These are phyloP conservation scores for Argyra leucocephala DNA, from an alignment of 2,888 invertebrate species.

Conservation along the genomic window DNA sequence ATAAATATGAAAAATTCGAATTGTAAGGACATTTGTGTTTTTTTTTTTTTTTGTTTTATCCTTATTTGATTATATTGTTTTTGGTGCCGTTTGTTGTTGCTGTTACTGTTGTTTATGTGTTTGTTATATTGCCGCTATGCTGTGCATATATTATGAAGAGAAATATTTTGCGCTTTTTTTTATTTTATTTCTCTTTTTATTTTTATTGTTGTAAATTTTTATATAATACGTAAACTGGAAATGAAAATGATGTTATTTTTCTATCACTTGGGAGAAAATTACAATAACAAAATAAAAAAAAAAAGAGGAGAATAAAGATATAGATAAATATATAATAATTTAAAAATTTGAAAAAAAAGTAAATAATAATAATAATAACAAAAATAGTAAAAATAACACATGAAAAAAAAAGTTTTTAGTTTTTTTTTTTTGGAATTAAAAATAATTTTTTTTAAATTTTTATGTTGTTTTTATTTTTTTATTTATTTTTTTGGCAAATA, in stretches of 20 bases:
- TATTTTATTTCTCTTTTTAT: not conserved
- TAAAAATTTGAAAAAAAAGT: not conserved
- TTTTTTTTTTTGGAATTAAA: not conserved
- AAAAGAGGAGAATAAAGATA: not conserved
- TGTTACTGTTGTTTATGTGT: no score
- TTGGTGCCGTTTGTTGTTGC: no score
- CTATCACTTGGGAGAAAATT: not conserved
- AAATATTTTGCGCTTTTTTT: not conserved
- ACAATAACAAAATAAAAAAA: not conserved
- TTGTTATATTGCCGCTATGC: no score
- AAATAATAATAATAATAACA: not conserved
- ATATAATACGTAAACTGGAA: slow-evolving; percentile 1
- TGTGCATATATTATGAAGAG: no score
- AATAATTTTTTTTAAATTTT: not conserved
- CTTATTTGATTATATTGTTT: no score
- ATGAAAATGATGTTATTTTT: not conserved
- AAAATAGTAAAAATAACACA: not conserved
- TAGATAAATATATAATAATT: no score
- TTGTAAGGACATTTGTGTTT: no score
- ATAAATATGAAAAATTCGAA: no score
- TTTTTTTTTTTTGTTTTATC: no score
- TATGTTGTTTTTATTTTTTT: not conserved
- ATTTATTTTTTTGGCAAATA: not conserved
- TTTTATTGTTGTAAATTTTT: not conserved
- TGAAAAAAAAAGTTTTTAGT: not conserved